Base-by-base conservation (phyloP, 2,113 vertebrate genomes). In the Toxostoma redivivum region DNA sequence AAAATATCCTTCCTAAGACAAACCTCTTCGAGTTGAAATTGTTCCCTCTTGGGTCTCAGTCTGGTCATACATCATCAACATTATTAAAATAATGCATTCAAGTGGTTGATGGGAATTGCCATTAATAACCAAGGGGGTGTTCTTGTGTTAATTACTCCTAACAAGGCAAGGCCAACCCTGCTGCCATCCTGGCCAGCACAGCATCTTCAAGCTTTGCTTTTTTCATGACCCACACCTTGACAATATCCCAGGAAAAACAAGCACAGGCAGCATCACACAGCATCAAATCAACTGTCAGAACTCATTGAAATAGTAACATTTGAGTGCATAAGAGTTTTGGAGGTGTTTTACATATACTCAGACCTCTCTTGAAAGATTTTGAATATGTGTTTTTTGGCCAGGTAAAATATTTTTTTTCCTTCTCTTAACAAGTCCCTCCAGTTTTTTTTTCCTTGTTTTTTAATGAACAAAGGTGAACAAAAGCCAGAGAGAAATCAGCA, bases 191-290 rank as follows among this genome's bases (percentile, higher is more conserved):
- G 38, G 53, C 57, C 88, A 89, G 64, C 27, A 23, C 2, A 2
- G 7, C 10, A 6, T 23, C 54, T 82, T 23, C 66, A 51, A 64
- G 40, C 40, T 57, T 66, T 86, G 89, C 18, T 88, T 83, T 89
- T 42, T 61, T 33, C 53, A 53, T 61, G 66, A 65, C n/a, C 69
- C 15, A 2, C 44, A 66, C 37, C 58, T 92, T 54, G 60, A 91
- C 42, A 58, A n/a, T 15, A 58, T 38, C 91, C 67, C 81, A 84
- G 76, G 48, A 62, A 91, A 94, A 96, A 91, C 56, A 81, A 81
- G 42, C 54, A 25, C 4, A 80, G 25, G 45, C 80, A 83, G 80
- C 81, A 57, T 53, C 72, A 65, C 42, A 10, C n/a, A n/a, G 35
- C 33, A 14, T 74, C 65, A 62, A 78, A 86, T 42, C 61, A 94